phyloP scores from a whole-genome alignment of 2,888 invertebrate genomes.

The Xylota sylvarum region DNA sequence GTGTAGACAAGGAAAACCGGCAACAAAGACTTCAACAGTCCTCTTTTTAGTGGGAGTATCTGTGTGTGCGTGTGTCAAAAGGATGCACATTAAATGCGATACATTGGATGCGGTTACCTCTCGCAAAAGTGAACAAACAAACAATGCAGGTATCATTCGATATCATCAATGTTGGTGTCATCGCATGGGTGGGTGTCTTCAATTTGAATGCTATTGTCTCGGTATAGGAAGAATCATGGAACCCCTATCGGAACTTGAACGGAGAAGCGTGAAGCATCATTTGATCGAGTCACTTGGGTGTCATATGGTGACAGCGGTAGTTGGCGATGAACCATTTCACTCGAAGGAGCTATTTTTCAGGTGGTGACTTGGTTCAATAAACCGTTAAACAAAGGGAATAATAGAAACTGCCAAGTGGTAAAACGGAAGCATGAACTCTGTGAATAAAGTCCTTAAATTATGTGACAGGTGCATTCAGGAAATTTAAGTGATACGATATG shows the following conservation, averaged over 20 bases:
- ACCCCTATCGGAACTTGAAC: constrained; percentile 15
- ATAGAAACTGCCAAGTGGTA: neutral
- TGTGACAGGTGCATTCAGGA: neutral
- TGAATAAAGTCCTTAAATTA: neutral
- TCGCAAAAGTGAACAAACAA: constrained; percentile 33
- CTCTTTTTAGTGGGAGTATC: neutral
- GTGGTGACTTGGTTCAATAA: neutral
- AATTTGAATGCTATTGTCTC: neutral
- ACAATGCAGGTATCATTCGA: constrained; percentile 27
- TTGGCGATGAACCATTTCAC: neutral
- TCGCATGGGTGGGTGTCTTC: neutral
- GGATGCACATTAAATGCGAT: constrained; percentile 57
- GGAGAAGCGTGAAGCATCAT: neutral
- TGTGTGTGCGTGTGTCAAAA: neutral
- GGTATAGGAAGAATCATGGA: neutral
- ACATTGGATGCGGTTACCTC: constrained; percentile 24
- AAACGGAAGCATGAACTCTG: neutral
- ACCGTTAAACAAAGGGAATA: neutral
- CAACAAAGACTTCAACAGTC: constrained; percentile 27
- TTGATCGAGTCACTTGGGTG: neutral
- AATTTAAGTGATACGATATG: too few species aligned
- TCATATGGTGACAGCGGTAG: neutral
- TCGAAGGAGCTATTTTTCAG: neutral
- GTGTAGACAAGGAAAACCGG: constrained; percentile 37
- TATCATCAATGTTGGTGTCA: constrained; percentile 12